Evolutionary conservation across 2,797 vertebrate species (phyloP).

Genomic region (Melopsittacus undulatus): DNA sequence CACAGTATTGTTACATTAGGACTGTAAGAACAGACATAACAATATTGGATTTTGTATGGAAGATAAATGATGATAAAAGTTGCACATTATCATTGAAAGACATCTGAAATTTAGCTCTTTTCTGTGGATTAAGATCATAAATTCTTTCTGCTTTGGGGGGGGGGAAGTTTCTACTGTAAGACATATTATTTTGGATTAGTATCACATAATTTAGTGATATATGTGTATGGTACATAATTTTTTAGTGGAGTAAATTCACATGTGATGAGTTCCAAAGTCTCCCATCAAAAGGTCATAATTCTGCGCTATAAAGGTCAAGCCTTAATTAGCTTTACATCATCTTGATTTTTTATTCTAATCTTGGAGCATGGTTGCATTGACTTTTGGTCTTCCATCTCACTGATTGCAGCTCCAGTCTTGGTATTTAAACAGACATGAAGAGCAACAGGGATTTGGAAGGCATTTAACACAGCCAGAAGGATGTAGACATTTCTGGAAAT

Average conservation of each 20-base stretch:
- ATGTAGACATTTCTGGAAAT: conserved; percentile 60
- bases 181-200: conserved; percentile 43
- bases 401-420: background rate
- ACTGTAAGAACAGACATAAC: no score
- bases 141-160: background rate
- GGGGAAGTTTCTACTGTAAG: background rate
- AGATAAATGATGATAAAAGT: no score
- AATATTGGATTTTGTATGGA: no score
- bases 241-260: background rate
- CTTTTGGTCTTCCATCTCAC: conserved; percentile 20
- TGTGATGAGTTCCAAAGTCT: conserved; percentile 13
- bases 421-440: conserved; percentile 49
- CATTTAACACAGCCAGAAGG: conserved; percentile 36
- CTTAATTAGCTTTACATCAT: conserved; percentile 35
- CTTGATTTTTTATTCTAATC: conserved; percentile 40
- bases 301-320: background rate
- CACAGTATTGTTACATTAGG: no score
- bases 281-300: conserved; percentile 24
- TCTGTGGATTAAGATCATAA: background rate
- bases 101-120: no score
- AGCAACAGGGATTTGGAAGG: conserved; percentile 36
- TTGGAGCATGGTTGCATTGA: background rate
- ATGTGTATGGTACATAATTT: background rate
- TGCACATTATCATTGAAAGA: no score
- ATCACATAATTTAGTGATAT: conserved; percentile 16